phyloP scores from a whole-genome alignment of 53 echinoderm and acorn worm genomes.

The Mesocentrotus franciscanus region DNA sequence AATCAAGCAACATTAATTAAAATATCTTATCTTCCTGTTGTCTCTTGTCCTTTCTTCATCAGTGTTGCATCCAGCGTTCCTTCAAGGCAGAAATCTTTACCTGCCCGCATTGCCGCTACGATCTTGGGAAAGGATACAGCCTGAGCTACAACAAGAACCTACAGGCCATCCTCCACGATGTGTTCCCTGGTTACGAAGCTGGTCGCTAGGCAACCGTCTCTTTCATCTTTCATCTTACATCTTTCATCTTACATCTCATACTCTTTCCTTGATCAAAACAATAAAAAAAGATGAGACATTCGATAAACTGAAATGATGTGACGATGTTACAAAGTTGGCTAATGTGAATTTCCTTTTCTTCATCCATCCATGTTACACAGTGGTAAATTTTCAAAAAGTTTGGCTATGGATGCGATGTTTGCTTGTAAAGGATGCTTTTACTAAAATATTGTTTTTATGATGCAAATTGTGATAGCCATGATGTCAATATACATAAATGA shows the following conservation, averaged over 20 bases:
- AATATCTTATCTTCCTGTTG: neutral
- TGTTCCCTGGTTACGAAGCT: conserved; percentile 96
- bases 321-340: neutral
- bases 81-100: conserved; percentile 89
- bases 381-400: neutral
- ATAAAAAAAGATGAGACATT: neutral
- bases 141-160: conserved; percentile 85
- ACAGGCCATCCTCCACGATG: conserved; percentile 74
- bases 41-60: neutral
- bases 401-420: neutral
- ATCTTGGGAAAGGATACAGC: conserved; percentile 95
- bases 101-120: conserved; percentile 91
- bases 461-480: neutral
- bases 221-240: neutral
- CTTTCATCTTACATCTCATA: neutral
- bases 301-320: neutral
- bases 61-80: conserved; percentile 95
- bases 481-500: neutral
- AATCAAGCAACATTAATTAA: neutral
- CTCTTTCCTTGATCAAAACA: neutral
- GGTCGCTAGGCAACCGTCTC: conserved; percentile 76
- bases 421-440: neutral
- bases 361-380: neutral
- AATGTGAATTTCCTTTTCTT: neutral
- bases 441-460: neutral